Conservation (phyloP, 2,113 vertebrate genomes). For the Alexandromys fortis region DNA sequence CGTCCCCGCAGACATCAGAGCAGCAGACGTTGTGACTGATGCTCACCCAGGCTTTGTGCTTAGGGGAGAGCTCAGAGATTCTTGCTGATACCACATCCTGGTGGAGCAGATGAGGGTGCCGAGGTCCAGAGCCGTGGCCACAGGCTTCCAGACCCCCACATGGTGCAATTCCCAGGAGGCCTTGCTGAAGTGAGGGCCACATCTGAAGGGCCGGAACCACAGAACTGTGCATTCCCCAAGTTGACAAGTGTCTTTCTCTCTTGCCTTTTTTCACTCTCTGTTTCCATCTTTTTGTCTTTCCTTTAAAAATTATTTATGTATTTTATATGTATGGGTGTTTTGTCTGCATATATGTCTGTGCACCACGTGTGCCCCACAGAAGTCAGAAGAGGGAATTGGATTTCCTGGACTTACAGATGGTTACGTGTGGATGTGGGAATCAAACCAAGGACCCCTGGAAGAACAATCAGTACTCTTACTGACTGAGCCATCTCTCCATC, state of each 20-base stretch:
- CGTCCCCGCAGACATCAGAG: background rate
- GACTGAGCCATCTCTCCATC: background rate
- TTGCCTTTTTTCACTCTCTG: background rate
- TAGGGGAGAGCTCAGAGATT: background rate
- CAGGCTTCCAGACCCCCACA: background rate
- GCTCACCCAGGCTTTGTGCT: background rate
- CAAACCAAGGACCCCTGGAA: background rate
- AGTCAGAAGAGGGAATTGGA: background rate
- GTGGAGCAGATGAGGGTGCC: too few species aligned
- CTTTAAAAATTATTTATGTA: background rate
- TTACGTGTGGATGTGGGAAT: too few species aligned
- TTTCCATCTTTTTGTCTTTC: background rate
- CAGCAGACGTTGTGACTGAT: background rate
- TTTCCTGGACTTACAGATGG: background rate
- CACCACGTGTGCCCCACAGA: too few species aligned
- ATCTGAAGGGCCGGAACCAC: too few species aligned
- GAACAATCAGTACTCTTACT: background rate
- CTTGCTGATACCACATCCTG: background rate
- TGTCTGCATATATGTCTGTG: background rate
- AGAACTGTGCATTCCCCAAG: background rate
- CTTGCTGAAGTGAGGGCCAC: background rate
- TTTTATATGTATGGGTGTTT: background rate
- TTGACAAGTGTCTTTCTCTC: background rate
- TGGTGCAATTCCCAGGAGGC: too few species aligned
- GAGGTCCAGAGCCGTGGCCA: background rate